Evolutionary conservation across 2,888 invertebrate genomes (phyloP).

Genomic region (Steinernema hermaphroditum): DNA sequence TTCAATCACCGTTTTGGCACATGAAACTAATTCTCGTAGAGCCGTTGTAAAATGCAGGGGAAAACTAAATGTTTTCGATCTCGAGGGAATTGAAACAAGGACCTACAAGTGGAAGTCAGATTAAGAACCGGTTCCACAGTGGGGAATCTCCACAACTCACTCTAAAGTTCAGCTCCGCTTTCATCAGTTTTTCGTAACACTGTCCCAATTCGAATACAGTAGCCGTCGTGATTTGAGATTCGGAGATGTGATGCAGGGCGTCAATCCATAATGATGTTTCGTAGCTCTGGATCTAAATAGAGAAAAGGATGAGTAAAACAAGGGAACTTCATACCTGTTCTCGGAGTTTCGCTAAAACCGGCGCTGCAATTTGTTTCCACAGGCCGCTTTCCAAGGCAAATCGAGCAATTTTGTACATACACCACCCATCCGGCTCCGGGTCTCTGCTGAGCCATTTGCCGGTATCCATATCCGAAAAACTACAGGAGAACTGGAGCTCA

Average conservation of each 20-base stretch:
- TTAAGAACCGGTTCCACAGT: too few species aligned
- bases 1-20: background rate
- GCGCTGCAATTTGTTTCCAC: slow-evolving; percentile 40
- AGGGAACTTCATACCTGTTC: slow-evolving; percentile 27
- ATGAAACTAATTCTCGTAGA: background rate
- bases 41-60: background rate
- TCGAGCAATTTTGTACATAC: slow-evolving; percentile 39
- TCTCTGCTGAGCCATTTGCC: background rate
- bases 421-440: background rate
- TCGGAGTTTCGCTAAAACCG: slow-evolving; percentile 38
- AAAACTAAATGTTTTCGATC: background rate
- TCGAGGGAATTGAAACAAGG: background rate
- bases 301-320: background rate
- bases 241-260: slow-evolving; percentile 37
- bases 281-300: slow-evolving; percentile 39
- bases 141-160: too few species aligned
- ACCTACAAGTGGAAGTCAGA: background rate
- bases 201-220: background rate
- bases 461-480: background rate
- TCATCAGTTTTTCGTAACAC: background rate
- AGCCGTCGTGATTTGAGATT: slow-evolving; percentile 30
- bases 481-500: slow-evolving; percentile 3
- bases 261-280: slow-evolving; percentile 40
- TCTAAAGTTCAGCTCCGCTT: background rate
- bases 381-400: slow-evolving; percentile 40